Conservation (phyloP, 2,113 vertebrate genomes). For the Orycteropus afer region DNA sequence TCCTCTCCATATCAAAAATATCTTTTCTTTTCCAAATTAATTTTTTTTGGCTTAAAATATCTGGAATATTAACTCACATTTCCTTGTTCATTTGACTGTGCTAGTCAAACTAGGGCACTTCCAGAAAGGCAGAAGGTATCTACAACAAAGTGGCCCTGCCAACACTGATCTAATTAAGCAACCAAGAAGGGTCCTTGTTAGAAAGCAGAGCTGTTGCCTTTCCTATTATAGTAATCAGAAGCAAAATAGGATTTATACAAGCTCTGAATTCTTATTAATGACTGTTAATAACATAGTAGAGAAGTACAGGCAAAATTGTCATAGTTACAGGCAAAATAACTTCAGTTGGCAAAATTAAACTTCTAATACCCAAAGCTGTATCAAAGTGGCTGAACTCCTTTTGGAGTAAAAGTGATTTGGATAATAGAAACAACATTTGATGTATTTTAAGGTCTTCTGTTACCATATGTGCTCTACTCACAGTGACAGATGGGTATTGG, state of each 20-base stretch:
- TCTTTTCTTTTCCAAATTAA: not conserved
- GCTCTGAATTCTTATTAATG: slow-evolving; percentile 53
- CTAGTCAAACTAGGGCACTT: slow-evolving; percentile 47
- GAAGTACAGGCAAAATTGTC: slow-evolving; percentile 46
- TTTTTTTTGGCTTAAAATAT: slow-evolving; percentile 37
- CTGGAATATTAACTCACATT: slow-evolving; percentile 30
- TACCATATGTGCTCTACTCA: slow-evolving; percentile 80
- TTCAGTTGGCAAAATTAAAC: slow-evolving; percentile 78
- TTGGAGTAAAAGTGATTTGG: slow-evolving; percentile 69
- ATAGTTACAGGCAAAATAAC: slow-evolving; percentile 65
- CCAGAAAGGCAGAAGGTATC: slow-evolving; percentile 59
- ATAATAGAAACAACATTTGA: slow-evolving; percentile 77
- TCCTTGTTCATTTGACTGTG: not conserved
- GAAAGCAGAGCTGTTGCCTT: not conserved
- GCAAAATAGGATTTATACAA: slow-evolving; percentile 31
- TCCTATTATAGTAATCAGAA: slow-evolving; percentile 27
- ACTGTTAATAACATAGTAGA: slow-evolving; percentile 59
- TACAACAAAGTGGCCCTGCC: not conserved
- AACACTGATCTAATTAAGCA: slow-evolving; percentile 53
- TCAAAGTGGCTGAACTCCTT: slow-evolving; percentile 76
- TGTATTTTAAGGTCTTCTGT: slow-evolving; percentile 82
- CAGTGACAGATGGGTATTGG: slow-evolving; percentile 84
- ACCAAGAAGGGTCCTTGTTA: slow-evolving; percentile 8
- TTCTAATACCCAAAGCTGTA: slow-evolving; percentile 72
- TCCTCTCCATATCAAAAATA: not conserved